Conservation (phyloP, 2,888 invertebrate species). For the Punctoribates punctum region DNA sequence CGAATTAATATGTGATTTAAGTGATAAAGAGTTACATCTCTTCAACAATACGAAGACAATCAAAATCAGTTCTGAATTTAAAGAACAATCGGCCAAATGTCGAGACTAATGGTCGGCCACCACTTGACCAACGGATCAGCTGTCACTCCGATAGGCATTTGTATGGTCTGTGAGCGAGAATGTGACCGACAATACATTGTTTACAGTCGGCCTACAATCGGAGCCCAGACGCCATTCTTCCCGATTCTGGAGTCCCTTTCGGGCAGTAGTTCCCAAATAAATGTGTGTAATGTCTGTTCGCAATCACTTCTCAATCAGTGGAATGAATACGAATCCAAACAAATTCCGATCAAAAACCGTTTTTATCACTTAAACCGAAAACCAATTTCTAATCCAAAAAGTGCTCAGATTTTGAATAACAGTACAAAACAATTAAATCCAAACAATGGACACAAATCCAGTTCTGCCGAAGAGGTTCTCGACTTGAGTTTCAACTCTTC, state of each 20-base stretch:
- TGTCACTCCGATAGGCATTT: not conserved
- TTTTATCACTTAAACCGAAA: conserved; percentile 19
- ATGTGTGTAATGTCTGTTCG: conserved; percentile 17
- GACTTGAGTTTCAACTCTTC: conserved; percentile 51
- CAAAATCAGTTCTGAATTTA: not conserved
- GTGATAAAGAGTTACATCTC: too few species aligned
- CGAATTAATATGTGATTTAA: too few species aligned
- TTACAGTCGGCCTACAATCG: conserved; percentile 38
- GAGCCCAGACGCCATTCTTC: conserved; percentile 33
- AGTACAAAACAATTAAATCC: not conserved
- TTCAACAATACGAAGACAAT: too few species aligned
- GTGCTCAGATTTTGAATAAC: not conserved
- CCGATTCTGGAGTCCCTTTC: conserved; percentile 36
- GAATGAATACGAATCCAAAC: conserved; percentile 29
- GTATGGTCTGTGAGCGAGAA: not conserved
- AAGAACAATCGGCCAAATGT: not conserved
- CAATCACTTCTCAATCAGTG: conserved; percentile 36
- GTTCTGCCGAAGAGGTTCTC: conserved; percentile 34
- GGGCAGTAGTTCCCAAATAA: not conserved
- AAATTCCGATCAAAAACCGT: conserved; percentile 35
- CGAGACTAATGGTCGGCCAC: not conserved
- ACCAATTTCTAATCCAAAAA: not conserved
- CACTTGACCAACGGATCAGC: not conserved
- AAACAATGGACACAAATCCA: not conserved
- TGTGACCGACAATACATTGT: not conserved